Evolutionary conservation across 2,888 invertebrate species (phyloP), one percentile per base, ranked within the genome.

Genomic region (Drosophila melanosoma): DNA sequence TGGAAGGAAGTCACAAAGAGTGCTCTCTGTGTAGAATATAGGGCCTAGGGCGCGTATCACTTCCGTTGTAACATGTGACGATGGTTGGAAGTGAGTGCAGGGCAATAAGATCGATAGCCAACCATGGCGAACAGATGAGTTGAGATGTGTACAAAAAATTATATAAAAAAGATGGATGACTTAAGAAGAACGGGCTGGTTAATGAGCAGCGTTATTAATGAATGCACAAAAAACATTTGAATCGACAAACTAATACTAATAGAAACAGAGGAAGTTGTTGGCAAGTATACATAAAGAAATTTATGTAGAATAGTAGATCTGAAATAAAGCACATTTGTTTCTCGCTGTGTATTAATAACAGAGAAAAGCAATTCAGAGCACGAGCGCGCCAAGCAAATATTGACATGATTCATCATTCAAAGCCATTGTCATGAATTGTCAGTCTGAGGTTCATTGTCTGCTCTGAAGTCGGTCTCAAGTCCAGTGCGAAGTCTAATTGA

Each of bases 331-430:
- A 15, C 26, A 15, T 54, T 60, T 68, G 69, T 74, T 63, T 42
- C 35, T 12, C 45, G 1, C 42, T 33, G 57, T 48, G 52, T n/a
- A 52, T 7, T 35, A 59, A 40, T 56, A 66, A 73, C 52, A 61
- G 67, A 52, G 70, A 70, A 84, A 83, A 76, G 76, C 82, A 81
- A 89, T 86, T 88, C 87, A 83, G 89, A 84, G 76, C 77, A 89
- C 72, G 70, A 72, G 70, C 61, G 74, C 72, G 67, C 59, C 62
- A 67, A 68, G 58, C 79, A 81, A 81, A 81, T 77, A 76, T 69
- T 76, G 79, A 69, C 66, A 79, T 77, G 79, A 81, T 79, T 76
- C 79, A 80, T 79, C 79, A 76, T 72, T 79, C 73, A 63, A 51
- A 69, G 81, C 45, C 81, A 69, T 79, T 79, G 81, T 80, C 76